phyloP scores from a whole-genome alignment of 2,888 invertebrate genomes.

The Himalopsyche japonica region DNA sequence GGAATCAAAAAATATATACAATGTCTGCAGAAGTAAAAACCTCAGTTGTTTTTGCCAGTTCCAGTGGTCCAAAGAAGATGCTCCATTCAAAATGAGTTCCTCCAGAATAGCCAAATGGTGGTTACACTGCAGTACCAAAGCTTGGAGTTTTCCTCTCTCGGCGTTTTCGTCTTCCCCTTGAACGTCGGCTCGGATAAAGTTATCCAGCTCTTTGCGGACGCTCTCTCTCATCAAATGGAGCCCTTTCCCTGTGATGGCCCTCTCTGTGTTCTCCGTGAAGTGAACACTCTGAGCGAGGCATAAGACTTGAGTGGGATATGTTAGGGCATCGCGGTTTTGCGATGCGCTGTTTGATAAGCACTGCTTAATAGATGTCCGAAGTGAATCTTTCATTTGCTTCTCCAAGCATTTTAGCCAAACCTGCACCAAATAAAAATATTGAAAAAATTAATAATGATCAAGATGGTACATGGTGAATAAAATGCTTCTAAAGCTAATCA shows the following conservation, averaged over 20 bases:
- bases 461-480: no score
- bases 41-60: constrained; percentile 84
- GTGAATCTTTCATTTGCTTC: constrained; percentile 71
- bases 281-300: constrained; percentile 83
- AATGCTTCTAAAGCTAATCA: no score
- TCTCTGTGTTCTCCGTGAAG: constrained; percentile 84
- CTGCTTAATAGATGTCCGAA: constrained; percentile 69
- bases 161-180: constrained; percentile 59
- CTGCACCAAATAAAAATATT: constrained; percentile 48
- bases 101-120: constrained; percentile 86
- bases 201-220: constrained; percentile 58
- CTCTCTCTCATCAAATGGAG: constrained; percentile 59
- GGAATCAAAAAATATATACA: not conserved
- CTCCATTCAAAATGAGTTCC: constrained; percentile 70
- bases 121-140: constrained; percentile 90
- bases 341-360: constrained; percentile 56
- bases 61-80: constrained; percentile 78
- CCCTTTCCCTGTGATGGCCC: constrained; percentile 70
- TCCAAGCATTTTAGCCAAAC: constrained; percentile 81
- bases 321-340: constrained; percentile 56
- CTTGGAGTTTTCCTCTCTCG: constrained; percentile 84
- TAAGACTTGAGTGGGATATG: constrained; percentile 73
- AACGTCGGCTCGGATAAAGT: constrained; percentile 58
- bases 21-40: not conserved
- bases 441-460: not conserved